Evolutionary conservation across 2,113 vertebrate species (phyloP), one percentile per base, ranked within the genome.

Genomic region (Petromus typicus): DNA sequence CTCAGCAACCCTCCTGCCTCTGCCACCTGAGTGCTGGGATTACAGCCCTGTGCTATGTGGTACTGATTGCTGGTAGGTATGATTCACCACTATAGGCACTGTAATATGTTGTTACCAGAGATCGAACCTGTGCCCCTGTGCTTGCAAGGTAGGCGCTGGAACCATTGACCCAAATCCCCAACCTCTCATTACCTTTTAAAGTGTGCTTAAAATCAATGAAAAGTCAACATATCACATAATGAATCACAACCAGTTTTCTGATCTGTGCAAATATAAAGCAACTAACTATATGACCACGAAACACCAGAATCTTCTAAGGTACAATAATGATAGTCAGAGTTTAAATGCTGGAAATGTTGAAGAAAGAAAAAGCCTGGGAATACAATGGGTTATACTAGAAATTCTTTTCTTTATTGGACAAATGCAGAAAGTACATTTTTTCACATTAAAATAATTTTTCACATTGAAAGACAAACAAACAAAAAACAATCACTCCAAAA

Each of bases 141-240:
- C n/a, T n/a, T n/a, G n/a, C n/a, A n/a, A n/a, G n/a, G n/a, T n/a
- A n/a, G n/a, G n/a, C n/a, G n/a, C n/a, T n/a, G n/a, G n/a, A n/a
- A n/a, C n/a, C n/a, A n/a, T n/a, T n/a, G n/a, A n/a, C n/a, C n/a
- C n/a, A n/a, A n/a, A n/a, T n/a, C n/a, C n/a, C n/a, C n/a, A n/a
- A n/a, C n/a, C 91, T 83, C 64, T 84, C 88, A 94, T 93, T 95
- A 86, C 34, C 86, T 88, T 96, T 93, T 95, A 91, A 96, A 96
- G 56, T 67, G 82, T 94, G 57, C 67, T 94, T 91, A 94, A 89
- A 94, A 97, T 95, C 95, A 96, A 87, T 37, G 78, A 79, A 80
- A 89, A 95, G 79, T 91, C 73, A 79, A 91, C 89, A 95, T 63
- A 80, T 23, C 93, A 69, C 43, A 54, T 43, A 92, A 83, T 25